A percentile compares a stretch with the other conserved stretches of the same genome.
These are phyloP conservation scores for Cabera pusaria DNA, from an alignment of 2,888 invertebrate genomes.

Conservation along the genomic window DNA sequence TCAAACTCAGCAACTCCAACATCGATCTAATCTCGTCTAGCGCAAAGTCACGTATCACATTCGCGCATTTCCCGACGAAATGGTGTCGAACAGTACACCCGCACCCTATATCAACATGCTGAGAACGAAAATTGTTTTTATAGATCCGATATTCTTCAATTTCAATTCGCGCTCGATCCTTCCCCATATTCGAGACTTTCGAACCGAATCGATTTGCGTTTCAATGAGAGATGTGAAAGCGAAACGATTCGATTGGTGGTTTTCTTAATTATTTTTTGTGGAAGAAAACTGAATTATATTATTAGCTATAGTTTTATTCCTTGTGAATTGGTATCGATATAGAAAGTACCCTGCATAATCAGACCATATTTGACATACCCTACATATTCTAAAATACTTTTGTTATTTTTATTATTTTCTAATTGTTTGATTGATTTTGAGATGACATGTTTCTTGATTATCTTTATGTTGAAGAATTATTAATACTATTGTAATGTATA, in stretches of 20 bases:
- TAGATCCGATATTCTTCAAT: constrained; percentile 77
- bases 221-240: constrained; percentile 45
- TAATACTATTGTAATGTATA: too few species aligned
- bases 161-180: constrained; percentile 68
- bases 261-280: constrained; percentile 54
- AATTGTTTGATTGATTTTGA: too few species aligned
- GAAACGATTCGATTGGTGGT: constrained; percentile 38
- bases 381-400: too few species aligned
- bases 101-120: constrained; percentile 64
- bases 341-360: too few species aligned
- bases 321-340: too few species aligned
- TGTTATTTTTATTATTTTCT: too few species aligned
- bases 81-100: constrained; percentile 62
- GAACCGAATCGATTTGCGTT: constrained; percentile 65
- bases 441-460: too few species aligned
- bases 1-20: constrained; percentile 34
- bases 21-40: constrained; percentile 56
- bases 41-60: constrained; percentile 67
- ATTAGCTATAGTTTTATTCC: too few species aligned
- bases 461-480: too few species aligned
- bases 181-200: constrained; percentile 54
- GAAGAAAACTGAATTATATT: constrained; percentile 33
- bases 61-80: constrained; percentile 59
- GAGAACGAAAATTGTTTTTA: constrained; percentile 76
- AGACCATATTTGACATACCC: too few species aligned